Conservation (phyloP, 2,113 vertebrate genomes). For the Illadopsis cleaveri region DNA sequence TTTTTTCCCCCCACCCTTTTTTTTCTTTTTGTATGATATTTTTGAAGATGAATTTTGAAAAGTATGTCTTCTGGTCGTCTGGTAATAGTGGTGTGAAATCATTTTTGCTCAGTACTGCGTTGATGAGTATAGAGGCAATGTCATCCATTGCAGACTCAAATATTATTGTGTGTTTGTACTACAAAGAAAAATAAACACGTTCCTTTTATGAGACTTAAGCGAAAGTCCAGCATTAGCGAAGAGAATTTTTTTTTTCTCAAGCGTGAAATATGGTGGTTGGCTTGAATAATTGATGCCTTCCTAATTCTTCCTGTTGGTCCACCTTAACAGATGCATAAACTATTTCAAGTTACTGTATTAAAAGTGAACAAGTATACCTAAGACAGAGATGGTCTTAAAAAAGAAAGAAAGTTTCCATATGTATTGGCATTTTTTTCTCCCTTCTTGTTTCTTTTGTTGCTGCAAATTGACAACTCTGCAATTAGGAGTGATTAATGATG, state of each 20-base stretch:
- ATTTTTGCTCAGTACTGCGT: background rate
- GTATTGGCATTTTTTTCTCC: background rate
- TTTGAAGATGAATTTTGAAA: background rate
- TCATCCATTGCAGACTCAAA: background rate
- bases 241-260: background rate
- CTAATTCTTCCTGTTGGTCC: background rate
- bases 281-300: background rate
- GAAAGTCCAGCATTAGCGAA: background rate
- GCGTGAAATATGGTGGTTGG: background rate
- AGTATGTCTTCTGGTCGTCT: background rate
- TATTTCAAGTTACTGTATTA: background rate
- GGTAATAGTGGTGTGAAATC: background rate
- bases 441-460: constrained; percentile 54
- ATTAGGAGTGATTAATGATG: constrained; percentile 74
- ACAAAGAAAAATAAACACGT: background rate
- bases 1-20: rapidly evolving
- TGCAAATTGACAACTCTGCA: constrained; percentile 64
- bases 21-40: background rate
- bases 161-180: background rate
- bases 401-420: background rate
- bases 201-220: background rate
- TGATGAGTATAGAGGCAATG: background rate
- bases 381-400: background rate
- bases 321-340: background rate
- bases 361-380: background rate